Evolutionary conservation across 30 jellyfish, hydroid and myxozoan genomes (phyloP), one percentile per base, ranked within the genome.

Genomic region (Hydractinia symbiolongicarpus): DNA sequence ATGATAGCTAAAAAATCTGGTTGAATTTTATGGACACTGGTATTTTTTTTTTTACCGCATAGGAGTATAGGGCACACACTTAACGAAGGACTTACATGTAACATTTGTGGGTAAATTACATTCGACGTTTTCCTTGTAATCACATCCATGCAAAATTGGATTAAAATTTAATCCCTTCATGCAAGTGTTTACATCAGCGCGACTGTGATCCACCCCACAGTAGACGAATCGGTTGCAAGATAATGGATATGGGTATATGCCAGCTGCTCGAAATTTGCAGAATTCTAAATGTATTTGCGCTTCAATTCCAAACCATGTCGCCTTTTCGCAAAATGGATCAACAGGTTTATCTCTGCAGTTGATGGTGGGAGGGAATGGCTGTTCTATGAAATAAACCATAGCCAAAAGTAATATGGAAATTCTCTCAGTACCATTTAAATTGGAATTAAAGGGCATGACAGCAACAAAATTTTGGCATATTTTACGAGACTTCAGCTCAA

Each of bases 321-420:
- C 16, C 4, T 64, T 6, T 64, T 51, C 44, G 44, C 44, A 30
- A 30, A 30, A 30, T 1, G 44, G 44, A 13, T 64, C 74, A n/a
- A 51, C 52, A 13, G 19, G 19, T 6, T 64, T 51, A 51, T 64
- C 52, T 6, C 52, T 51, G 40, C 74, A 64, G 74, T 64, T 64
- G 52, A n/a, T 64, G 19, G 40, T 13, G 8, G 74, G 74, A n/a
- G 74, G 74, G 74, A 64, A 64, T 64, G 8, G 9, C 40, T 64
- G 74, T 64, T 64, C 19, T 30, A 30, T 30, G 44, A 30, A 30
- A 30, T 30, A 30, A 30, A 30, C 1, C 44, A 30, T 30, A 30
- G 44, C 44, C 44, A 30, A 30, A 30, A 30, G 44, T 30, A 0
- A 30, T 30, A 30, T 30, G 44, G 2, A 30, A 1, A 2, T 30